Conservation (phyloP, 2,113 vertebrate species). For the Aepyceros melampus region DNA sequence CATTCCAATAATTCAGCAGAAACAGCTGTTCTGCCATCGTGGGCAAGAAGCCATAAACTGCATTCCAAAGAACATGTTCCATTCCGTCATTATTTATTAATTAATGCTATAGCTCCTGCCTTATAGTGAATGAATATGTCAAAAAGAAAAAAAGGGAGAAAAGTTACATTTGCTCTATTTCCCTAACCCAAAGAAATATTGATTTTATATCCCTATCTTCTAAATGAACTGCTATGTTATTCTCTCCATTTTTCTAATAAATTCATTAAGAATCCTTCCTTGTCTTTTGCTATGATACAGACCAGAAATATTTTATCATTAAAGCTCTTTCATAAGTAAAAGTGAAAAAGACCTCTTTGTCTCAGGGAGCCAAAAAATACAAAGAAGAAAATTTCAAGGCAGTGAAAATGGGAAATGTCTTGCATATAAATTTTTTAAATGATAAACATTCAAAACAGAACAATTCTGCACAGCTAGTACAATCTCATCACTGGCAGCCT, state of each 20-base stretch:
- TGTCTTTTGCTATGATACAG: background rate
- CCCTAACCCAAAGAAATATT: background rate
- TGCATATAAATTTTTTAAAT: background rate
- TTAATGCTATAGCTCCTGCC: background rate
- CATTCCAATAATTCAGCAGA: slow-evolving; percentile 65
- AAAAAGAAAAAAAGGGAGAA: slow-evolving; percentile 30
- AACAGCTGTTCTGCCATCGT: slow-evolving; percentile 68
- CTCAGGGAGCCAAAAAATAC: background rate
- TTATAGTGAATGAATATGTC: slow-evolving; percentile 32
- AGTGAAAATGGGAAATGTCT: background rate
- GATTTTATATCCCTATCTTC: background rate
- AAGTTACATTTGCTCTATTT: background rate
- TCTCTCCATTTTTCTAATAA: background rate
- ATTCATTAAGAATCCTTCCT: background rate
- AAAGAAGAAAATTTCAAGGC: background rate
- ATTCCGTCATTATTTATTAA: slow-evolving; percentile 23
- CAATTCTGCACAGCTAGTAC: background rate
- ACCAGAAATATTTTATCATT: background rate
- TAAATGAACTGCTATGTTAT: background rate
- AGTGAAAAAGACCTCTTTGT: background rate
- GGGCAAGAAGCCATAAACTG: slow-evolving; percentile 56
- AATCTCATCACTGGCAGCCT: background rate
- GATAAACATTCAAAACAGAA: background rate
- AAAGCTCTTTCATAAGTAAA: background rate
- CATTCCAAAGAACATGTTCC: slow-evolving; percentile 59